These are phyloP conservation scores for Dione juno DNA, from an alignment of 2,888 invertebrate genomes.

Conservation along the genomic window DNA sequence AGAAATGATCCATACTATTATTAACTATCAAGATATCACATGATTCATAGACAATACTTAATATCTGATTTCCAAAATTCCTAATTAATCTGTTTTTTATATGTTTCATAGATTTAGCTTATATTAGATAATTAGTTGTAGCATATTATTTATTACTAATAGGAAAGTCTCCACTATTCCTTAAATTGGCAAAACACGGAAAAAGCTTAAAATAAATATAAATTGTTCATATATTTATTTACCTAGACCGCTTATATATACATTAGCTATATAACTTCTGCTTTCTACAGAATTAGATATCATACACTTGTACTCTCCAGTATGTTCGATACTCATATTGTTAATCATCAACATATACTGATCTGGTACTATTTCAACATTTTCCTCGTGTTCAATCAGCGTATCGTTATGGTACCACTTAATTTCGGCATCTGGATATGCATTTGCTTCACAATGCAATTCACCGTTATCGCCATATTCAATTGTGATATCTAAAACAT, in stretches of 20 bases:
- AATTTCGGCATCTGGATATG: conserved; percentile 65
- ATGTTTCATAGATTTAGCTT: no score
- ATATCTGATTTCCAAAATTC: no score
- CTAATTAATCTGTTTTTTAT: no score
- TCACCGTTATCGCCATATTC: conserved; percentile 62
- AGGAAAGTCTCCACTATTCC: no score
- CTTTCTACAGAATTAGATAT: conserved; percentile 55
- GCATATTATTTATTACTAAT: no score
- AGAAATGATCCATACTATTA: no score
- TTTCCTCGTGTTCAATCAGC: conserved; percentile 48
- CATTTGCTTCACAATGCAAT: conserved; percentile 62
- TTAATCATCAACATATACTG: conserved; percentile 59
- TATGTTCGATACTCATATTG: conserved; percentile 61
- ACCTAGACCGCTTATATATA: conserved; percentile 69
- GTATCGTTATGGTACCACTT: conserved; percentile 68
- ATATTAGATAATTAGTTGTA: no score
- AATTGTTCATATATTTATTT: conserved; percentile 9
- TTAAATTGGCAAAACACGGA: no score
- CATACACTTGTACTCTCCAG: conserved; percentile 65
- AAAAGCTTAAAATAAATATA: no score
- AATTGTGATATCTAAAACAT: conserved; percentile 60
- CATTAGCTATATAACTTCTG: conserved; percentile 50
- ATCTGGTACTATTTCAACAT: conserved; percentile 51
- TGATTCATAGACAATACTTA: no score
- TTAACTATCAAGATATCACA: no score